Evolutionary conservation across 2,797 vertebrate genomes (phyloP).

Genomic region (Molossus alvarezi): DNA sequence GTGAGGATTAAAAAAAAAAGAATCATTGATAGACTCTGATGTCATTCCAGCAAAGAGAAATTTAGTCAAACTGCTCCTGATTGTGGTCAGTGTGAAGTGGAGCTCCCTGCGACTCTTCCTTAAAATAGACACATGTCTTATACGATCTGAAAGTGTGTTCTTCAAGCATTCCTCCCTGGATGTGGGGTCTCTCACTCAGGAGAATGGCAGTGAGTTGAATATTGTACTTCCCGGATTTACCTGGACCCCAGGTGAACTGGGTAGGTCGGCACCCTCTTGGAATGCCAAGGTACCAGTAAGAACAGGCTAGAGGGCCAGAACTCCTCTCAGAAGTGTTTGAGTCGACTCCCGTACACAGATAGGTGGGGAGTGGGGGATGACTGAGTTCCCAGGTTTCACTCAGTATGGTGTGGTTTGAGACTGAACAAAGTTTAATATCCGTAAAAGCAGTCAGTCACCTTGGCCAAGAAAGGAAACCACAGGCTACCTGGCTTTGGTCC

Average conservation of each 20-base stretch:
- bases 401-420: not conserved
- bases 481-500: not conserved
- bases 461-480: slow-evolving; percentile 10
- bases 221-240: not conserved
- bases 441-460: not conserved
- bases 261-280: not conserved
- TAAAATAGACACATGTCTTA: not conserved
- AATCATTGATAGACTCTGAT: not conserved
- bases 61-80: not conserved
- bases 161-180: not conserved
- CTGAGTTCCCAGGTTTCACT: not conserved
- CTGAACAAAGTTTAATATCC: not conserved
- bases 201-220: not conserved
- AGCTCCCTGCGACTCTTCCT: not conserved
- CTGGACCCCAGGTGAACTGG: not conserved
- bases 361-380: too few relatives aligned
- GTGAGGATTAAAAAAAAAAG: too few relatives aligned
- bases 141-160: not conserved
- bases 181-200: not conserved
- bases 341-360: not conserved
- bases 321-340: not conserved
- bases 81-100: not conserved
- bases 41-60: not conserved
- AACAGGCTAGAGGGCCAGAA: not conserved
- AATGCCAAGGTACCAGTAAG: not conserved